Conservation (phyloP, 2,797 vertebrate genomes). For the Enteromius trimaculatus region DNA sequence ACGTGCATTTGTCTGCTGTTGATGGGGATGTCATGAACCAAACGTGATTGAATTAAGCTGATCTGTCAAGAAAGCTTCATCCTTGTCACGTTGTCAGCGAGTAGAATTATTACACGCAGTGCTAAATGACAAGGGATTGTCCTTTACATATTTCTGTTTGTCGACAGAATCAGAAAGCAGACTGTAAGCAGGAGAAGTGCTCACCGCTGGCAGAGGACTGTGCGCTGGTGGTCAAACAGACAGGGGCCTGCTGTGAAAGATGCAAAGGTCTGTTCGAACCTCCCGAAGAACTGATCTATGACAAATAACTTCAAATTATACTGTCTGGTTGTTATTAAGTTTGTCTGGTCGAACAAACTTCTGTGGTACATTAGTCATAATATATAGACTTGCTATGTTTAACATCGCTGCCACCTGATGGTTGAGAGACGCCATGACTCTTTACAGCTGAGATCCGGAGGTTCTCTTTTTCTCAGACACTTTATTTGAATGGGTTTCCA, state of each 20-base stretch:
- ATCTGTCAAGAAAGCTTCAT: background rate
- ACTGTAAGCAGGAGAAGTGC: slow-evolving; percentile 96
- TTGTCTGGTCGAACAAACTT: background rate
- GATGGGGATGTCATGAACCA: slow-evolving; percentile 17
- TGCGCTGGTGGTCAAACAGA: slow-evolving; percentile 93
- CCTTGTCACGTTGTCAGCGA: background rate
- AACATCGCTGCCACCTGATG: slow-evolving; percentile 15
- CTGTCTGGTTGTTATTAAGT: background rate
- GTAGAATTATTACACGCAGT: too few relatives aligned
- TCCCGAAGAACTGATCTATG: background rate
- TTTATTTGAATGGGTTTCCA: background rate
- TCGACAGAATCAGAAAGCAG: slow-evolving; percentile 89
- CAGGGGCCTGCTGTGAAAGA: slow-evolving; percentile 92
- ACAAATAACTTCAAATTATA: background rate
- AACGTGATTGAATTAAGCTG: slow-evolving; percentile 36
- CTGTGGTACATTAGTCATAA: background rate
- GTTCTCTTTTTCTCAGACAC: background rate
- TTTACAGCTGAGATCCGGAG: background rate
- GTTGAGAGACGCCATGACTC: slow-evolving; percentile 43
- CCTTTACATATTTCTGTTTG: background rate
- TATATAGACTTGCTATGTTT: background rate
- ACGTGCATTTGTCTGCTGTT: slow-evolving; percentile 21
- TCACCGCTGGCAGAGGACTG: slow-evolving; percentile 88
- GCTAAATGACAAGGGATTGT: background rate
- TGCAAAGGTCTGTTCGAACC: slow-evolving; percentile 87